Evolutionary conservation across 2,113 vertebrate genomes (phyloP), one percentile per base, ranked within the genome.

Genomic region (Arvicanthis niloticus): DNA sequence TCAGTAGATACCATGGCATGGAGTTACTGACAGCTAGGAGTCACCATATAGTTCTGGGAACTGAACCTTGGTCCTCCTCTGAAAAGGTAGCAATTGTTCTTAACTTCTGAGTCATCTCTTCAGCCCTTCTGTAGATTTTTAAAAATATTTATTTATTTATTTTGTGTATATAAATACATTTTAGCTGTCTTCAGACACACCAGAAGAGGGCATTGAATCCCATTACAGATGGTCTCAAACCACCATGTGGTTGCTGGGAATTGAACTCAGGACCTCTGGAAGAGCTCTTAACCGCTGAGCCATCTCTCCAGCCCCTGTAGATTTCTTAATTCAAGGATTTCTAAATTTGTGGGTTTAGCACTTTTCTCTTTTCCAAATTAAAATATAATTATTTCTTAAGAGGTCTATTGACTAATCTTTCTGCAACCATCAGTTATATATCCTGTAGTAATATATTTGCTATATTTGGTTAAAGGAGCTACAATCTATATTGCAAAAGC

Each of bases 361-460:
- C 2, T 58, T 91, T 29, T 10, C 1, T 77, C 65, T 88, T n/a
- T n/a, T n/a, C 40, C n/a, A 85, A 84, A 84, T 80, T 78, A 62
- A 94, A 91, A 78, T 93, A 6, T 16, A 88, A 67, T 80, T 89
- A 42, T 88, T 95, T 40, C 12, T 67, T 12, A 68, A 45, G 19
- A 78, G 42, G 8, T n/a, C 8, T 65, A 96, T 89, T n/a, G 16
- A 37, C 7, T 62, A 11, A 91, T 84, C 31, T 29, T 85, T 91
- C 65, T 90, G 16, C 22, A 91, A 77, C 88, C 37, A 93, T 91
- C 12, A 94, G 3, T 78, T 93, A 40, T 95, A 91, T 88, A 88
- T 90, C 80, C 7, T n/a, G 26, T 3, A 82, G 5, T 68, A 84
- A 56, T 72, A 58, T 73, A 67, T 73, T 48, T 88, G 45, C 56